Conservation (phyloP, 2,113 vertebrate genomes). For the Rynchops niger region DNA sequence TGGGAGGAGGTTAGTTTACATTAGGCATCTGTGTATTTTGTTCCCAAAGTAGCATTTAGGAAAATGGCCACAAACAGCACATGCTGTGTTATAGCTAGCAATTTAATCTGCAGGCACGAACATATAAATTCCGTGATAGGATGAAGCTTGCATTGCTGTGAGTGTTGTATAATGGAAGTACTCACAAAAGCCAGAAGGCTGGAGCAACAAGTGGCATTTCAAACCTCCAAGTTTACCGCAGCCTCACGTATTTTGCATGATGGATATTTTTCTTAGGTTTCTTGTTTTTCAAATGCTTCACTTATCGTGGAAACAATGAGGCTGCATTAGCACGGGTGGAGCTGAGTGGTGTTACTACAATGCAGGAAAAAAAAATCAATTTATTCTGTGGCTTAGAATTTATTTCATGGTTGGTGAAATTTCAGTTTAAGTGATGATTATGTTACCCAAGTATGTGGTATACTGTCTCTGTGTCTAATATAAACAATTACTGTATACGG, state of each 20-base stretch:
- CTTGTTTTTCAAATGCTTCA: background rate
- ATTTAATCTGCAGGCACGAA: constrained; percentile 55
- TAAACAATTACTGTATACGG: constrained; percentile 25
- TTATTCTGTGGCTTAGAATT: constrained; percentile 38
- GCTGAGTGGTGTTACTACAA: background rate
- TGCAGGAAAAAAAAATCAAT: background rate
- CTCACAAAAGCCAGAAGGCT: constrained; percentile 8
- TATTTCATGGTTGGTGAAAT: constrained; percentile 45
- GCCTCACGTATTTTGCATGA: background rate
- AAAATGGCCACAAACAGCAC: constrained; percentile 19
- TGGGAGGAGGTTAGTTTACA: constrained; percentile 19
- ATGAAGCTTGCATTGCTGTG: background rate
- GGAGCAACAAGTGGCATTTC: constrained; percentile 48
- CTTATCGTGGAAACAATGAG: background rate
- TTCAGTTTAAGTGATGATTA: constrained; percentile 33
- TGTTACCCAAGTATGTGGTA: constrained; percentile 5
- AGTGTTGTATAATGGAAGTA: background rate
- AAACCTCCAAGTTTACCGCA: constrained; percentile 17
- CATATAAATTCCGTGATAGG: background rate
- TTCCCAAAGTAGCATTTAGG: constrained; percentile 48
- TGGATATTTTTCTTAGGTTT: constrained; percentile 26
- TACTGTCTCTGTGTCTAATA: constrained; percentile 18
- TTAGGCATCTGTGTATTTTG: constrained; percentile 35
- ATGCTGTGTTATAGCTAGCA: constrained; percentile 43
- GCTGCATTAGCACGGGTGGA: background rate